phyloP scores from a whole-genome alignment of 2,888 invertebrate genomes.

The Nomada ferruginata region DNA sequence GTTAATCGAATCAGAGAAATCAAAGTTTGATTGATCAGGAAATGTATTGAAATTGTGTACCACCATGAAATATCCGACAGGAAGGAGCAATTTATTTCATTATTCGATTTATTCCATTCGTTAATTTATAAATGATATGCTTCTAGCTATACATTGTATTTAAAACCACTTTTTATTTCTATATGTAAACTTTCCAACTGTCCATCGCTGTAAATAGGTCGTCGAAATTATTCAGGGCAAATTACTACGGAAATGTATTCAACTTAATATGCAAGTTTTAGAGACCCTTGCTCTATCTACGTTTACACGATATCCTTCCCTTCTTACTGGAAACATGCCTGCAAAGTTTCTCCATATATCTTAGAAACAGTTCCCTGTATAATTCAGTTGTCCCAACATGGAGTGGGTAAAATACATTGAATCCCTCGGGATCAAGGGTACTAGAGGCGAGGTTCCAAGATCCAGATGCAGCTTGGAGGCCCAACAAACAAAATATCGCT shows the following conservation, averaged over 20 bases:
- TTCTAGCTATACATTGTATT: too few relatives aligned
- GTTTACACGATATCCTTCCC: slow-evolving; percentile 29
- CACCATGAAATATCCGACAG: too few relatives aligned
- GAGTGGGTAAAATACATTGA: slow-evolving; percentile 35
- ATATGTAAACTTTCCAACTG: too few relatives aligned
- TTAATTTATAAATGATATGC: too few relatives aligned
- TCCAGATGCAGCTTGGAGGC: slow-evolving; percentile 15
- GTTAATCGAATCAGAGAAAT: too few relatives aligned
- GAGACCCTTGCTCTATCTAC: slow-evolving; percentile 16
- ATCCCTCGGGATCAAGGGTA: slow-evolving; percentile 45
- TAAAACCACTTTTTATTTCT: too few relatives aligned
- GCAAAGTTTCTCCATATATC: slow-evolving; percentile 51
- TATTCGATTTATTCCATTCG: too few relatives aligned
- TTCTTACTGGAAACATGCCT: slow-evolving; percentile 18
- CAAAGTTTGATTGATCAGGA: too few relatives aligned
- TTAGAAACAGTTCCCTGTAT: slow-evolving; percentile 45
- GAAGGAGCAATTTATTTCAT: too few relatives aligned
- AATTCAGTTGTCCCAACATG: slow-evolving; percentile 47
- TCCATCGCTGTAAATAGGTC: too few relatives aligned
- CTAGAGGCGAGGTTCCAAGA: neutral
- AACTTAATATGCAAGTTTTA: slow-evolving; percentile 10
- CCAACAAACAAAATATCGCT: slow-evolving; percentile 17
- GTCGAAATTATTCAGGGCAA: neutral
- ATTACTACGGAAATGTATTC: slow-evolving; percentile 15
- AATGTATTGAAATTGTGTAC: too few relatives aligned